These are phyloP conservation scores for Myzus persicae DNA, from an alignment of 1,140 invertebrate species.

Conservation along the genomic window DNA sequence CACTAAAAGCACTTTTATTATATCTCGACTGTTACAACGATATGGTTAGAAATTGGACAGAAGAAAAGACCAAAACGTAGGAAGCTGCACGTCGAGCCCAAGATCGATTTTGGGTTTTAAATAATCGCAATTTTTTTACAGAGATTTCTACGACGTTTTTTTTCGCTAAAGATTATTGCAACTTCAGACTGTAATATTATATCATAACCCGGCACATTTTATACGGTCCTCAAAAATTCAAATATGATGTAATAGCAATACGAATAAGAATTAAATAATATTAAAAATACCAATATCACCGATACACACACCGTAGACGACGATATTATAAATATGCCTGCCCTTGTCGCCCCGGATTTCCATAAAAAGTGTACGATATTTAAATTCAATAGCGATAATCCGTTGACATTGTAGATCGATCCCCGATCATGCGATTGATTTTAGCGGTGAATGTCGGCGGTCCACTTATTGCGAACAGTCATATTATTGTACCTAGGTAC, in stretches of 20 bases:
- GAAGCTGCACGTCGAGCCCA: no score
- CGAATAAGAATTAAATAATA: not conserved
- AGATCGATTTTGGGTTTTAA: not conserved
- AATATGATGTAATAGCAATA: not conserved
- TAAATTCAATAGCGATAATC: not conserved
- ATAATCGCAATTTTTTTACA: no score
- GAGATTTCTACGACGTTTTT: no score
- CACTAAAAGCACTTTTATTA: not conserved
- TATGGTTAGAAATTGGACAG: not conserved
- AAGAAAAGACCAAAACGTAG: no score
- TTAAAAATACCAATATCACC: no score
- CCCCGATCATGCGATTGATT: not conserved
- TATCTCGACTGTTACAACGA: not conserved
- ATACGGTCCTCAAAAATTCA: not conserved
- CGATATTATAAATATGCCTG: not conserved
- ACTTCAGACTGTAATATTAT: no score
- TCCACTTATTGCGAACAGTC: not conserved
- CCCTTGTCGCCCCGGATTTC: no score
- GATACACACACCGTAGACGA: not conserved
- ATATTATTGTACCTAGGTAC: not conserved
- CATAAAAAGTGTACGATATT: no score
- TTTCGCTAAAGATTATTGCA: not conserved
- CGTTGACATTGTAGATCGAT: not conserved
- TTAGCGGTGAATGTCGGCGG: no score
- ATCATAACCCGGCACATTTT: not conserved